phyloP scores from a whole-genome alignment of 2,797 vertebrate species.

The Carduelis carduelis region DNA sequence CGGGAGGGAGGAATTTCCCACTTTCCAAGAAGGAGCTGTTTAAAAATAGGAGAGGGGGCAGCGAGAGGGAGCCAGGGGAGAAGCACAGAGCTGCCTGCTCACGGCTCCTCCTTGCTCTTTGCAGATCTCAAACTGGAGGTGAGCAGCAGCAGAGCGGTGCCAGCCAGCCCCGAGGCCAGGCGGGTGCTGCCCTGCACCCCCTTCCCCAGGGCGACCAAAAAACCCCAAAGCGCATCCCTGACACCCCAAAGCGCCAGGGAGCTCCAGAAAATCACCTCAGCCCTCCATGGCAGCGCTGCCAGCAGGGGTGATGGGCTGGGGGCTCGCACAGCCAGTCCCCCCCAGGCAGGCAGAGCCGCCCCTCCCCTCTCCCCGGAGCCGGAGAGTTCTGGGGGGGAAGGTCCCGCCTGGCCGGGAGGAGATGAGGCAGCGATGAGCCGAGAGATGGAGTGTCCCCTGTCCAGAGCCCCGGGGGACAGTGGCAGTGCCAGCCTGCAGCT shows the following conservation, averaged over 20 bases:
- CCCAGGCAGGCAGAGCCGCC: not conserved
- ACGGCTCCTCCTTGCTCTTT: not conserved
- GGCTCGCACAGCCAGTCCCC: not conserved
- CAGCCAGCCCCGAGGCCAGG: not conserved
- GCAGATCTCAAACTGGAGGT: conserved; percentile 49
- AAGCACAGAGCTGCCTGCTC: accelerated
- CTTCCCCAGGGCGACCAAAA: not conserved
- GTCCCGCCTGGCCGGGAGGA: not conserved
- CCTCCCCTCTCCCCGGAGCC: not conserved
- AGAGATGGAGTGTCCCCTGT: not conserved
- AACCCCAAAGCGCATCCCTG: not conserved
- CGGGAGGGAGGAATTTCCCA: not conserved
- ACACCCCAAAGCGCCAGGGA: not conserved
- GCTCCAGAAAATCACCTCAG: not conserved
- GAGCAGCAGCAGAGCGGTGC: not conserved
- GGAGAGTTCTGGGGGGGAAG: not conserved
- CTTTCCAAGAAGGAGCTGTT: not conserved
- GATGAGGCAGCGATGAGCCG: accelerated
- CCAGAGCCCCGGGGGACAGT: accelerated
- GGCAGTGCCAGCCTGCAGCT: accelerated
- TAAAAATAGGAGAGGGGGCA: conserved; percentile 1
- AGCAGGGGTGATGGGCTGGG: accelerated
- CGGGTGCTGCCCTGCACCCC: not conserved
- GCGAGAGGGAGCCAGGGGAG: not conserved
- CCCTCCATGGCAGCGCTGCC: not conserved